Evolutionary conservation across 2,113 vertebrate genomes (phyloP).

Genomic region (Cichladusa arquata): DNA sequence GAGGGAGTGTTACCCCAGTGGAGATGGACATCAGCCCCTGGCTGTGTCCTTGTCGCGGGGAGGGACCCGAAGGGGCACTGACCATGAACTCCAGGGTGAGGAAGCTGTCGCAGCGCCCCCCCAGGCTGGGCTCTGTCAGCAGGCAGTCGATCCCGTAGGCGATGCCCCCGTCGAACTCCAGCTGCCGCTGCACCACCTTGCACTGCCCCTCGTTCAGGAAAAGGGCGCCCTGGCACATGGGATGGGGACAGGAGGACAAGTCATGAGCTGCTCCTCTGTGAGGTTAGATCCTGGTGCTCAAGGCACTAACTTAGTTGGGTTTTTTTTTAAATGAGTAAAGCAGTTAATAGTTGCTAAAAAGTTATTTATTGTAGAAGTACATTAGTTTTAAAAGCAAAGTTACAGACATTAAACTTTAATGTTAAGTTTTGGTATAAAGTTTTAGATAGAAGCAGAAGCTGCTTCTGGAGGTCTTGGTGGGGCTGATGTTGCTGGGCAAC

Average conservation of each 20-base stretch:
- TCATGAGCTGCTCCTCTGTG: not conserved
- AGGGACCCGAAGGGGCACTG: not conserved
- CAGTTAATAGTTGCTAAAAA: too few species aligned
- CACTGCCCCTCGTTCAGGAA: conserved; percentile 81
- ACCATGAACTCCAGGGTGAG: conserved; percentile 73
- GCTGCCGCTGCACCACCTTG: conserved; percentile 81
- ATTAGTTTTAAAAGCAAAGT: too few species aligned
- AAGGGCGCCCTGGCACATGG: conserved; percentile 79
- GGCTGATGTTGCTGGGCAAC: too few species aligned
- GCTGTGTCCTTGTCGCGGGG: too few species aligned
- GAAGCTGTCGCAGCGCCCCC: conserved; percentile 86
- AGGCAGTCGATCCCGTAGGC: conserved; percentile 91
- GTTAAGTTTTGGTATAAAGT: too few species aligned
- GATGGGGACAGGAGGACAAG: not conserved
- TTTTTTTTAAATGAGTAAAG: not conserved
- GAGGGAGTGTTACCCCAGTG: accelerated
- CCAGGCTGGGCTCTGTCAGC: conserved; percentile 84
- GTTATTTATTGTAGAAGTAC: too few species aligned
- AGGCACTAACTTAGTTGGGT: not conserved
- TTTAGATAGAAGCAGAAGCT: too few species aligned
- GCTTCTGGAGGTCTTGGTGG: too few species aligned
- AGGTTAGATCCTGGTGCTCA: too few species aligned
- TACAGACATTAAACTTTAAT: too few species aligned
- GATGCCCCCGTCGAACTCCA: conserved; percentile 81
- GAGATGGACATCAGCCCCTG: too few species aligned